A percentile compares a stretch with the other conserved stretches of the same genome.
Conservation (phyloP, 2,797 vertebrate species). For the Gallinago solitaria region DNA sequence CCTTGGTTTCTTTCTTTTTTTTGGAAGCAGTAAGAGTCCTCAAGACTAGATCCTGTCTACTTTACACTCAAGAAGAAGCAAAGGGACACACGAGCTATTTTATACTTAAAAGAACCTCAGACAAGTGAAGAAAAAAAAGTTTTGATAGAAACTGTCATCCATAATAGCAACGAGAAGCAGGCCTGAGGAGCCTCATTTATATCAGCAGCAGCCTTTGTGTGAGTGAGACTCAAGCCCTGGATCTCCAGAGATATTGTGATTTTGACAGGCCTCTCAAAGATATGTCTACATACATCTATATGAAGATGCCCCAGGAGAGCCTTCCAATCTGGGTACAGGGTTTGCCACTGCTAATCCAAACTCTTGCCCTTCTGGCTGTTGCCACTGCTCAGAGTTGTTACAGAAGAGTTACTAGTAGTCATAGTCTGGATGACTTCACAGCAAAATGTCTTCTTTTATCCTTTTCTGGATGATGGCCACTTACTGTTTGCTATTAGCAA, state of each 20-base stretch:
- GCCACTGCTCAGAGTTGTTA: not conserved
- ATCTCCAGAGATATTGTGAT: slow-evolving; percentile 59
- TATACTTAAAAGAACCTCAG: slow-evolving; percentile 23
- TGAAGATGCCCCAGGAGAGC: slow-evolving; percentile 30
- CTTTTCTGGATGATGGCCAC: not conserved
- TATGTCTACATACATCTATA: slow-evolving; percentile 41
- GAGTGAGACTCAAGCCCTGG: slow-evolving; percentile 4
- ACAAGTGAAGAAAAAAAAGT: slow-evolving; percentile 23
- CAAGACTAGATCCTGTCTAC: not conserved
- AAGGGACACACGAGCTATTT: slow-evolving; percentile 31
- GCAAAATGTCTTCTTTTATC: not conserved
- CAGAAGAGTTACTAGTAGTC: not conserved
- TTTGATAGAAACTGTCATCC: slow-evolving; percentile 46
- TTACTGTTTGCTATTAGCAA: slow-evolving; percentile 9
- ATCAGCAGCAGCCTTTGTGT: slow-evolving; percentile 42
- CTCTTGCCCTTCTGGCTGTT: not conserved
- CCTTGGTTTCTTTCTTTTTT: not conserved
- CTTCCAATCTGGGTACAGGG: slow-evolving; percentile 9
- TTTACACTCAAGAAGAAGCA: not conserved
- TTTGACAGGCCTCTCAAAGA: slow-evolving; percentile 55
- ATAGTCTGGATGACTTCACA: not conserved
- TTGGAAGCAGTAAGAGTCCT: not conserved
- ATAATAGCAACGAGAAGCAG: slow-evolving; percentile 46
- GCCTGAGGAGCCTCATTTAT: slow-evolving; percentile 52
- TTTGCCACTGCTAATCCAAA: slow-evolving; percentile 15